Base-by-base conservation (phyloP, 1,140 invertebrate species). In the Diorhabda elongata region DNA sequence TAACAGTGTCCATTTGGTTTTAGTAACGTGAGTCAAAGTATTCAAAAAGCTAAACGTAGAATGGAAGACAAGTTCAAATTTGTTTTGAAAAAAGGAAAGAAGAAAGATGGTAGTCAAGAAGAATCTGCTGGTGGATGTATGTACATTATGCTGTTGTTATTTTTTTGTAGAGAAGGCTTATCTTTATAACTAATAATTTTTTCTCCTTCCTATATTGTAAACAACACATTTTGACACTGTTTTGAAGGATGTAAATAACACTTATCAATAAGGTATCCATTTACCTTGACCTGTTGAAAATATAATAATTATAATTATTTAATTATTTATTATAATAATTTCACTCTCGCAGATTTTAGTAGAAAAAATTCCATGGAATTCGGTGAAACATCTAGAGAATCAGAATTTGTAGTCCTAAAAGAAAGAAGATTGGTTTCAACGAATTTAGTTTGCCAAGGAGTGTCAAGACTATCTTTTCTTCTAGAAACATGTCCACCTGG, bases 401-500 rank as follows among this genome's bases (percentile, higher is more conserved):
- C 91, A 0, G 93, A 95, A 80, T 92, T 94, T 71, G 91, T 96
- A 2, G 88, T 95, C 5, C 82, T 96, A 8, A 94, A 95, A 81
- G 92, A 96, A 76, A 84, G 93, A 47, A 89, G 91, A 76, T 78
- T 97, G 26, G 91, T 97, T 5, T 87, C 90, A 43, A 87, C 88
- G 1, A 84, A 86, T 61, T 85, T 90, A 0, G 84, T 98, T 6
- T 89, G 88, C 72, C 88, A 90, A 44, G 96, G 96, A 9, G 91
- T 96, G 83, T 82, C 90, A 42, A 83, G 95, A 68, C 90, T 98
- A 74, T 90, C 90, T 11, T 96, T 98, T 81, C 82, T 99, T 4
- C 80, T 99, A 67, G 97, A 99, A 81, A 96, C 93, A 44, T 97
- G 94, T 78, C 91, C 94, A 64, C 98, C 98, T 6, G 98, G 98